These are phyloP conservation scores for Campaea margaritaria DNA, from an alignment of 2,888 invertebrate genomes.

Conservation along the genomic window DNA sequence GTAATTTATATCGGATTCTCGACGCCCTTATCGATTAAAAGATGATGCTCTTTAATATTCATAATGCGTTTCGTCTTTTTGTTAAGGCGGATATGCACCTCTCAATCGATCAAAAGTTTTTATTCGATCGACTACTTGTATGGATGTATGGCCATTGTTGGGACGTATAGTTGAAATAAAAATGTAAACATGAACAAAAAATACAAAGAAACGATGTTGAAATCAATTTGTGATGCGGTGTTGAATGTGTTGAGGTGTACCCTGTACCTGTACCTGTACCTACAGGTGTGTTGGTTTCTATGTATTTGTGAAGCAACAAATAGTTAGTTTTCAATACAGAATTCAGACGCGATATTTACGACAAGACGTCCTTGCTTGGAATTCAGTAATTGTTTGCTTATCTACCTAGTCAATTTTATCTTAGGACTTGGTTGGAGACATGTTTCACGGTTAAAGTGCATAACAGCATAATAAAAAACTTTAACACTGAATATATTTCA, in stretches of 20 bases:
- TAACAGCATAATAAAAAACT: slow-evolving; percentile 64
- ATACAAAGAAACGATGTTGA: slow-evolving; percentile 44
- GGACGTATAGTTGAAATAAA: slow-evolving; percentile 53
- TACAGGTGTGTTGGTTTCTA: too few species aligned
- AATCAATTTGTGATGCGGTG: too few species aligned
- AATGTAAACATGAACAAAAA: slow-evolving; percentile 60
- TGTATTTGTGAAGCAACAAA: too few species aligned
- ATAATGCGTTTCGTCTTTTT: slow-evolving; percentile 41
- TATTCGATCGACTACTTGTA: slow-evolving; percentile 64
- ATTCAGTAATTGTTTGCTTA: too few species aligned
- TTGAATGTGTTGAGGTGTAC: too few species aligned
- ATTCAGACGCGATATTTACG: too few species aligned
- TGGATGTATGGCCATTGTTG: slow-evolving; percentile 45
- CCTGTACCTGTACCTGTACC: too few species aligned
- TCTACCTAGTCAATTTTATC: too few species aligned
- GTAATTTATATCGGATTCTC: slow-evolving; percentile 76
- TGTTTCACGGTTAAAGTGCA: background rate
- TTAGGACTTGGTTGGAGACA: background rate
- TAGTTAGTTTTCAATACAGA: too few species aligned
- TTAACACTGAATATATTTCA: slow-evolving; percentile 77
- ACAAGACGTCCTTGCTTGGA: too few species aligned
- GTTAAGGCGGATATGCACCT: slow-evolving; percentile 65
- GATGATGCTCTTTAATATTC: slow-evolving; percentile 63
- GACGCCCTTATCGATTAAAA: slow-evolving; percentile 73
- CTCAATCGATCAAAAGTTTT: slow-evolving; percentile 73